Evolutionary conservation across 2,113 vertebrate genomes (phyloP).

Genomic region (Rattus rattus): DNA sequence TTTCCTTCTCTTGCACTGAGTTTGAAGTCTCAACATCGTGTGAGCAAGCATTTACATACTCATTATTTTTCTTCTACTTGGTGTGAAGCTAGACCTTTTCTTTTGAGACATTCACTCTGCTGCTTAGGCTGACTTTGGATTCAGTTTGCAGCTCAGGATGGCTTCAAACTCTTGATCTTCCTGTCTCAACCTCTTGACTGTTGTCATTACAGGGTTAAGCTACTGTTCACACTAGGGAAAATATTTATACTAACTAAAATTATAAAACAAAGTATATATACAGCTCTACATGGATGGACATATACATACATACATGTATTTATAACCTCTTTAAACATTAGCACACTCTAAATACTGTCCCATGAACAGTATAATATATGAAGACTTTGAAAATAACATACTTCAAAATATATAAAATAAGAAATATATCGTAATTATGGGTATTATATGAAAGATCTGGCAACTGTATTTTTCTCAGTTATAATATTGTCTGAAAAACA

Average conservation of each 20-base stretch:
- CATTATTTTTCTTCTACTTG: not conserved
- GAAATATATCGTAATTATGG: not conserved
- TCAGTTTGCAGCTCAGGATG: not conserved
- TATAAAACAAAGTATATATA: not conserved
- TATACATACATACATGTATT: not conserved
- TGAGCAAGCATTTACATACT: not conserved
- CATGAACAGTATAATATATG: not conserved
- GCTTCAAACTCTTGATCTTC: not conserved
- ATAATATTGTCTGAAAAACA: not conserved
- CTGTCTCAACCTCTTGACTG: not conserved
- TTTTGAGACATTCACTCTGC: too few relatives aligned
- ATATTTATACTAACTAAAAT: not conserved
- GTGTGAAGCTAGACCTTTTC: too few relatives aligned
- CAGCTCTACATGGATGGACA: not conserved
- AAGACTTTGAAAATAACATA: not conserved
- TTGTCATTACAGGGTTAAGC: not conserved
- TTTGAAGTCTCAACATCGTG: not conserved
- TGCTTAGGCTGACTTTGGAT: not conserved
- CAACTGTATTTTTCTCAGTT: not conserved
- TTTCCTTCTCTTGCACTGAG: not conserved
- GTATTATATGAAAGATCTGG: not conserved
- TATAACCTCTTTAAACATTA: not conserved
- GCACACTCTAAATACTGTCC: not conserved
- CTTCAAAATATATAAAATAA: not conserved
- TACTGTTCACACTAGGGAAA: not conserved